Evolutionary conservation across 2,113 vertebrate species (phyloP), one percentile per base, ranked within the genome.

Genomic region (Channa maculata): DNA sequence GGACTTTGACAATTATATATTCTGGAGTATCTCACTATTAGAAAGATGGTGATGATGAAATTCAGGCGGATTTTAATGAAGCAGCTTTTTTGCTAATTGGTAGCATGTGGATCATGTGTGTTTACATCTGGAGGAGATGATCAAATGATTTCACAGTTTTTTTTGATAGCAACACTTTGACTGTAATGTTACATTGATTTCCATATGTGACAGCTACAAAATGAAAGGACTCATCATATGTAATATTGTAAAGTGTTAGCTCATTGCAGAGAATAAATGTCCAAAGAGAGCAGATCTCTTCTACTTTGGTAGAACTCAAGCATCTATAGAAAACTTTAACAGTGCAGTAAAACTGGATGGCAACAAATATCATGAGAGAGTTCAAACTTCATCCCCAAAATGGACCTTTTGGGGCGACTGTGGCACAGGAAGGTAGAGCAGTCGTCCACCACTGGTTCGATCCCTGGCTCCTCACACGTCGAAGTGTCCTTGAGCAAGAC

Each of bases 111-210:
- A 50, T 14, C 34, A 36, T 0, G 9, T 2, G 2, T 71, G 49
- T 62, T 65, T 69, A 44, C 39, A 55, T 77, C 37, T 50, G 39
- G 39, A 59, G 59, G 34, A 64, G 63, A 79, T 62, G 73, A 82
- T 82, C 60, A 77, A 61, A 74, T 77, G 58, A 24, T 1, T 24
- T 24, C 24, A 24, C 24, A 24, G 24, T 24, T 24, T 24, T 24
- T 24, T 24, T 24, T 24, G 24, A 24, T 24, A 1, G 24, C 24
- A 24, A 24, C 24, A 24, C 24, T 66, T 58, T 1, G 49, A 63
- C 69, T 75, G 3, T 51, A 45, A 54, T 8, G 71, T 65, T 60
- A 34, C 1, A 14, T 37, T 65, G 10, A 44, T 65, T 60, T 65
- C 6, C 39, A 57, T 36, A 58, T 33, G 8, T 43, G 46, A 37